Evolutionary conservation across 2,797 vertebrate species (phyloP), one percentile per base, ranked within the genome.

Genomic region (Phataginus tetradactyla): DNA sequence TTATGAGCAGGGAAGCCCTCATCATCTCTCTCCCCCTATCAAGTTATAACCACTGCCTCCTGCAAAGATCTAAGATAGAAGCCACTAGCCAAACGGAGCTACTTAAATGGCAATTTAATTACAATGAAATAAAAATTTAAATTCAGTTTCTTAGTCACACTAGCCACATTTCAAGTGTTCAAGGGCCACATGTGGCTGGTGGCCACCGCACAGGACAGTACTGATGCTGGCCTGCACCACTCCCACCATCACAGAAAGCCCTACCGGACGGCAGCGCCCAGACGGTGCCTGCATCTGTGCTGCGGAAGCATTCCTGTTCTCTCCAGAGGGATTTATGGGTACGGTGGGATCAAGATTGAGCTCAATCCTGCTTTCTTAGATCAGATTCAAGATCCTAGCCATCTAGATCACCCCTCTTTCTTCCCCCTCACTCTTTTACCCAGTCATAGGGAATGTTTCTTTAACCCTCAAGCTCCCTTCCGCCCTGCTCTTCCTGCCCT

Each of bases 101-200:
- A 17, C n/a, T 61, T 91, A 89, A 66, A 87, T 23, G 63, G 32
- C 25, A 78, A 71, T 34, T 51, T 69, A 14, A 71, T 74, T 15
- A 45, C 4, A 53, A 18, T 32, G 9, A 51, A 80, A 55, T 68
- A 25, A 55, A 89, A 86, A 45, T 29, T 39, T 21, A 55, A 42
- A 21, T 42, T 87, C 39, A 61, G 7, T 10, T 87, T 3, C 49
- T 71, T 34, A 53, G 17, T 57, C 39, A 14, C 53, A 55, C 4
- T 21, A 39, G 61, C 8, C 77, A 79, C 42, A 88, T 61, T 66
- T 42, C 55, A 64, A 37, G 39, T n/a, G 21, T 66, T 18, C 66
- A 37, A 0, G 10, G 14, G 27, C 42, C 4, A n/a, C 15, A 2
- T 12, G n/a, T 59, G 23, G 25, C 32, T 20, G 0, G 9, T 51